phyloP scores from a whole-genome alignment of 2,797 vertebrate genomes.

The Pangasius sanitwongsei region DNA sequence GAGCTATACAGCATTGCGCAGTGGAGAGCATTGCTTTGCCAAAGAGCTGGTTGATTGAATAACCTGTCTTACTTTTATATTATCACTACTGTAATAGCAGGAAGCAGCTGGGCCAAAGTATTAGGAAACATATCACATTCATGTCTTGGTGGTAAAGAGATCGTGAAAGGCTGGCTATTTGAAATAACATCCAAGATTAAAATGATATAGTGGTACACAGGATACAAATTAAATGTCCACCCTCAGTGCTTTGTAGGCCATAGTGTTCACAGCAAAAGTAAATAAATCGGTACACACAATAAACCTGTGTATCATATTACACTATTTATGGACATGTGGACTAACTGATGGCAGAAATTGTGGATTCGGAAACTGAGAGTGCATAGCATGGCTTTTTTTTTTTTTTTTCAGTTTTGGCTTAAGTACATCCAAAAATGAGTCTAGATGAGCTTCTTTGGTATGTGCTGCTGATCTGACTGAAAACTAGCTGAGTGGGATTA shows the following conservation, averaged over 20 bases:
- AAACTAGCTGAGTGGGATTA: neutral
- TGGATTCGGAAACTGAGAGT: neutral
- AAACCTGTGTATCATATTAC: neutral
- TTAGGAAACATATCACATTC: neutral
- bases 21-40: neutral
- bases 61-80: neutral
- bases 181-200: neutral
- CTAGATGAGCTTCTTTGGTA: neutral
- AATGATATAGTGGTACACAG: neutral
- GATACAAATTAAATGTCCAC: neutral
- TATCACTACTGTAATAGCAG: neutral
- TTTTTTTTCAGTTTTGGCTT: neutral
- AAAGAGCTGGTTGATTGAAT: neutral
- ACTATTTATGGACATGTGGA: neutral
- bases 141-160: neutral
- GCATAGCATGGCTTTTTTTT: neutral
- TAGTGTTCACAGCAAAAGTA: neutral
- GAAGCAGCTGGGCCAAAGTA: neutral
- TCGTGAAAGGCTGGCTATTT: neutral
- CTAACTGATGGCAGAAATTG: neutral
- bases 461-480: neutral
- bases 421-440: neutral
- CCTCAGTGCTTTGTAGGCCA: neutral
- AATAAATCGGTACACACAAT: neutral
- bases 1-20: neutral